These are phyloP conservation scores for Xenops minutus DNA, from an alignment of 2,797 vertebrate species.

Conservation along the genomic window DNA sequence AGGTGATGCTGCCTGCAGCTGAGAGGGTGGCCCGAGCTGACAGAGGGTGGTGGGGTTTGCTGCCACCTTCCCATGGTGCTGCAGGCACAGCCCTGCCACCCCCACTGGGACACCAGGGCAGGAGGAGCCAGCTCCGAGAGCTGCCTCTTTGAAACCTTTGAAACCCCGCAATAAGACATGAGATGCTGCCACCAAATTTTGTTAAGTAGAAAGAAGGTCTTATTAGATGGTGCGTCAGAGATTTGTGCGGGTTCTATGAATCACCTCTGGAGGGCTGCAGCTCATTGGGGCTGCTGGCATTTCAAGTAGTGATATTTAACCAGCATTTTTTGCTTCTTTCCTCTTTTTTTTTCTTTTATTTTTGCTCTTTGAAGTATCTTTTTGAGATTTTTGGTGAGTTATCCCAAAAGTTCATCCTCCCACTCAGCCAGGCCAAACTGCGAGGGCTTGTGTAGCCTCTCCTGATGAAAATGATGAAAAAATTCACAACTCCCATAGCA, in stretches of 20 bases:
- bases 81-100: not conserved
- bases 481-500: not conserved
- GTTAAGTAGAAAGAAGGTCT: not conserved
- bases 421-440: not conserved
- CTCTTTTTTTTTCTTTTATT: not conserved
- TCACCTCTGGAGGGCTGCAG: not conserved
- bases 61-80: accelerated
- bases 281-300: accelerated
- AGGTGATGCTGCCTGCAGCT: not conserved
- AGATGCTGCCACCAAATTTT: not conserved
- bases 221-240: not conserved
- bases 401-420: not conserved
- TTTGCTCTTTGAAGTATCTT: not conserved
- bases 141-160: not conserved
- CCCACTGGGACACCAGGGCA: not conserved
- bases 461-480: not conserved
- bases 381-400: not conserved
- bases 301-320: not conserved
- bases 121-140: not conserved
- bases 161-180: not conserved
- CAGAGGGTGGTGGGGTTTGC: accelerated
- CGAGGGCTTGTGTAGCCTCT: not conserved
- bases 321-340: not conserved
- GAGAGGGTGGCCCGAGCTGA: accelerated
- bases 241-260: not conserved